These are phyloP conservation scores for Myotis lucifugus DNA, from an alignment of 2,113 vertebrate genomes.

Conservation along the genomic window DNA sequence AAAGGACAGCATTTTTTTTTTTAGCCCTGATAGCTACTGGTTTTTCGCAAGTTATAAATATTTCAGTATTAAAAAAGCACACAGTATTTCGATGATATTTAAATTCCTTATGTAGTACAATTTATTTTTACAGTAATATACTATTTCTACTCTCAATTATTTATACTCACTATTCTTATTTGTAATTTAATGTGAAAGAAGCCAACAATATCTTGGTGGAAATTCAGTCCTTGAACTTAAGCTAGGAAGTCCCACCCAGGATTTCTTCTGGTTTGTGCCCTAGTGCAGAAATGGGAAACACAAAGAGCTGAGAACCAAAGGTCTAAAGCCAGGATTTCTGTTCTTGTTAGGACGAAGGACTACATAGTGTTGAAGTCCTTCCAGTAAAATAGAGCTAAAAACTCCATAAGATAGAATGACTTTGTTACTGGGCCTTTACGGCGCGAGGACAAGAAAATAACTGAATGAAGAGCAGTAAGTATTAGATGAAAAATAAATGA, in stretches of 20 bases:
- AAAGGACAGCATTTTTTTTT: neutral
- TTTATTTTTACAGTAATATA: neutral
- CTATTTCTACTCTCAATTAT: neutral
- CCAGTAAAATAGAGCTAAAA: neutral
- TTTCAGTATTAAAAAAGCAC: neutral
- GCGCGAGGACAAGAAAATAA: neutral
- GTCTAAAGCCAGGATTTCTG: neutral
- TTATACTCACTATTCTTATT: neutral
- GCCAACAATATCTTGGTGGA: neutral
- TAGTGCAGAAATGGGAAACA: neutral
- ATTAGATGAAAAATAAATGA: neutral
- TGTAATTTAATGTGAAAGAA: neutral
- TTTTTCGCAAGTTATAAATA: neutral
- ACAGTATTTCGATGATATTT: neutral
- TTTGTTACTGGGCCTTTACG: neutral
- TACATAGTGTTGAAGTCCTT: neutral
- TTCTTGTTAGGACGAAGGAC: no score
- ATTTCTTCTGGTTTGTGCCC: neutral
- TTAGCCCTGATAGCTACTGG: neutral
- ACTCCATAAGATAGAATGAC: neutral
- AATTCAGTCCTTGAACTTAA: neutral
- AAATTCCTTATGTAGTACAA: neutral
- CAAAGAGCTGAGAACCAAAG: neutral
- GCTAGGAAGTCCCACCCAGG: neutral
- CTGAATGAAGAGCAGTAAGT: neutral